Base-by-base conservation (phyloP, 2,888 invertebrate species). In the Netelia fuscicornis region DNA sequence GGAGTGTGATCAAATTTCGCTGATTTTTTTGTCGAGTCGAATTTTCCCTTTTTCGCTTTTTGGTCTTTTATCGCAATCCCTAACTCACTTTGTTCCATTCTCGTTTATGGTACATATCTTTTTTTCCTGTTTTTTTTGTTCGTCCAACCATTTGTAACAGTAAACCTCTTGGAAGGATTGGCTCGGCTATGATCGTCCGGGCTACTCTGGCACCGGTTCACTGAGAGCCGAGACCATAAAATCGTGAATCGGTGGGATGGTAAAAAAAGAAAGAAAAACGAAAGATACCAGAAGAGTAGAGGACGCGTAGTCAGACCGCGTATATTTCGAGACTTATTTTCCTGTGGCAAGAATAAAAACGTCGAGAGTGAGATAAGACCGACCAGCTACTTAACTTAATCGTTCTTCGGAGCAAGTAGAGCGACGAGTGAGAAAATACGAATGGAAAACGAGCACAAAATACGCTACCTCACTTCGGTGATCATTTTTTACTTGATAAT, bases 371-470 rank as follows among this genome's bases (percentile, higher is more conserved):
- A 79, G 85, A 85, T 85, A 85, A 85, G 85, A 82, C 60, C 56
- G 54, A 42, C 23, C 71, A 52, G 70, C 71, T 85, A 85, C 85
- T 85, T 85, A 79, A 85, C 67, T 82, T 85, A 82, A 85, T 82
- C 79, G 85, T 30, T 30, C 85, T 82, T 52, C 44, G 13, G 52
- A 79, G 71, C 71, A 54, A 75, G 76, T 74, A 58, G 56, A 65
- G 81, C 67, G 81, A 81, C 75, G 54, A 58, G 68, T 74, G 54
- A 48, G 56, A 44, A 48, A 64, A 75, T 70, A 54, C 78, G 72
- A 67, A 54, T 37, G 37, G 30, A 60, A 72, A 74, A 48, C 42
- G 64, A 64, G 44, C 44, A 62, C 62, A 52, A 64, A 48, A 74
- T 37, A 48, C 44, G 62, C 42, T 60, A n/a, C 20, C 11, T 64